A percentile compares a stretch with the other conserved stretches of the same genome.
Evolutionary conservation across 2,113 vertebrate species (phyloP).

Genomic region (Psammodynastes pulverulentus): DNA sequence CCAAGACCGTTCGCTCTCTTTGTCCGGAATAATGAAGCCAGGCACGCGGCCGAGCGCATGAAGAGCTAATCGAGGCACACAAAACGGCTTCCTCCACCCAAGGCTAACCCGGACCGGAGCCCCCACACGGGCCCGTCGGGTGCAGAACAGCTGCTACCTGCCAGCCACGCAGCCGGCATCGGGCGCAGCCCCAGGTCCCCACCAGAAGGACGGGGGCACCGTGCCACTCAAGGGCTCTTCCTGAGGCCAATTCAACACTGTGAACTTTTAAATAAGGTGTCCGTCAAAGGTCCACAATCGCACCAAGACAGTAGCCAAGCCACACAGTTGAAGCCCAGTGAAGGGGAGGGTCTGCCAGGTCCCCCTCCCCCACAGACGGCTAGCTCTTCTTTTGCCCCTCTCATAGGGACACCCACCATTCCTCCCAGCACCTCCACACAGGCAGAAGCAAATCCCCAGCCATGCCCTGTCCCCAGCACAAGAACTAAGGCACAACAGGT

Average conservation of each 20-base stretch:
- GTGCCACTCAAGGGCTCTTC: neutral
- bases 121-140: neutral
- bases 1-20: neutral
- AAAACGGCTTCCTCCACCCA: neutral
- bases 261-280: neutral
- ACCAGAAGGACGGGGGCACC: neutral
- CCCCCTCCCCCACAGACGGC: neutral
- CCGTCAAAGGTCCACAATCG: neutral
- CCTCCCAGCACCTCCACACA: too few relatives aligned
- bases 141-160: neutral
- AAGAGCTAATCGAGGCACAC: neutral
- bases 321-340: neutral
- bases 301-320: neutral
- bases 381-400: neutral
- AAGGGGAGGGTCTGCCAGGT: neutral
- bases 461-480: too few relatives aligned
- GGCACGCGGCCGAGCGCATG: neutral
- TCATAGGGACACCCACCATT: fast-evolving
- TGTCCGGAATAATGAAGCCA: neutral
- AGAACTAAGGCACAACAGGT: too few relatives aligned
- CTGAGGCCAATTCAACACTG: neutral
- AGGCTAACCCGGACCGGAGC: neutral
- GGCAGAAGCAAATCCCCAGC: too few relatives aligned
- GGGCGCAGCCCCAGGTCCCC: neutral
- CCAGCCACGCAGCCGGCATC: neutral